Evolutionary conservation across 2,888 invertebrate species (phyloP), one percentile per base, ranked within the genome.

Genomic region (Lepidocyrtinus sp.): DNA sequence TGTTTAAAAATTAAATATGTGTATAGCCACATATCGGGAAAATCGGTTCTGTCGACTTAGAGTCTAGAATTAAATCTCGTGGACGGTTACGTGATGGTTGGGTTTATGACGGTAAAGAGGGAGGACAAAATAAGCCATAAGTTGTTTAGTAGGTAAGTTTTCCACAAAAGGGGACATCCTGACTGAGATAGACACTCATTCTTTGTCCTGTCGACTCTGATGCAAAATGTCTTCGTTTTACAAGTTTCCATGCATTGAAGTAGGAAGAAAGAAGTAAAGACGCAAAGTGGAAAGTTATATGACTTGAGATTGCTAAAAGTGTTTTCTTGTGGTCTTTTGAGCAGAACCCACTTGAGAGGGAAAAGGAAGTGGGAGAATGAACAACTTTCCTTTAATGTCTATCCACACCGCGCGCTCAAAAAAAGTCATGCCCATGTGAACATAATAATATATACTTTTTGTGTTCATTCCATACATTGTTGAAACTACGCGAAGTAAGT

Each of bases 341-440:
- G 74, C 79, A 79, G 79, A 79, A 79, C 79, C 79, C 79, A 79
- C 79, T 79, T 82, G 78, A 82, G 75, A 82, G 82, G 36, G 82
- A 79, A 78, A 79, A 79, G 79, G 82, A 78, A 78, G 72, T 79
- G 76, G 76, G 74, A 78, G 76, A 82, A 82, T 65, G 82, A 80
- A 80, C 80, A 82, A 82, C 82, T 82, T 82, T 80, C 82, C 80
- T 82, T 82, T 80, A 82, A 80, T 82, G 82, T 71, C 80, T 36
- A 36, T 36, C 36, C 36, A 36, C 77, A 82, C 80, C 82, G 79
- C 73, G 79, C 73, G 68, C 79, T 72, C 46, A 65, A 70, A 76
- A 64, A 68, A 65, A 76, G 76, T 73, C 73, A 78, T 74, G 72
- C 67, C 73, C 64, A 79, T 73, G 69, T 79, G 73, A 61, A 79